Base-by-base conservation (phyloP, 1,140 invertebrate genomes). In the Venustaconcha ellipsiformis region DNA sequence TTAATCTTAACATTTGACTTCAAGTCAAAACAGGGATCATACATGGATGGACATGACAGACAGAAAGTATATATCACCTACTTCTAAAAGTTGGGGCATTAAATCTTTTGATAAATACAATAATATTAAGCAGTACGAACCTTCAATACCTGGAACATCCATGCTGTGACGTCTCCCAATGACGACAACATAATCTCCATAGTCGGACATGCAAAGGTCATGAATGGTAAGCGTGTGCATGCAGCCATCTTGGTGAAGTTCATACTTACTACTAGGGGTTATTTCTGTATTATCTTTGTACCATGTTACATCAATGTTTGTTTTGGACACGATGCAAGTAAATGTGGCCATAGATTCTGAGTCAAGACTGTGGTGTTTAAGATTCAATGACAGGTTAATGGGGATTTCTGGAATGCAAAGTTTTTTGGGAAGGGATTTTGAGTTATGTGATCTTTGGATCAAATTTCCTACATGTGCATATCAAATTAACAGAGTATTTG, bases 241-340 rank as follows among this genome's bases (percentile, higher is more conserved):
- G 66, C 81, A 67, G 20, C 80, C 86, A 37, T 78, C 71, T 37
- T 82, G 76, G 14, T 70, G 30, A n/a, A 87, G 73, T 67, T 87
- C 85, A 76, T 83, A 78, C 76, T 84, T 84, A 57, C 65, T 64
- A 78, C 80, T 79, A 8, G 82, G 73, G 23, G 64, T 57, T 30
- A 88, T 55, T 57, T 80, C 79, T 90, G 96, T 93, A 57, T 94
- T 94, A 78, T 95, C 94, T 89, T 96, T 96, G 88, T 93, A 97
- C 98, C 98, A 99, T 91, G 95, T 94, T 0, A 99, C 97, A 80
- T 96, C 95, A 79, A 96, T 96, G 80, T 94, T 94, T n/a, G 94
- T 94, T 90, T 99, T 97, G 86, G 99, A 97, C 58, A 99, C 92
- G 88, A 99, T 97, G 88, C 97, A 99, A 69, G 96, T 92, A 23